Conservation (phyloP, 2,888 invertebrate genomes). For the Phengaris arion region DNA sequence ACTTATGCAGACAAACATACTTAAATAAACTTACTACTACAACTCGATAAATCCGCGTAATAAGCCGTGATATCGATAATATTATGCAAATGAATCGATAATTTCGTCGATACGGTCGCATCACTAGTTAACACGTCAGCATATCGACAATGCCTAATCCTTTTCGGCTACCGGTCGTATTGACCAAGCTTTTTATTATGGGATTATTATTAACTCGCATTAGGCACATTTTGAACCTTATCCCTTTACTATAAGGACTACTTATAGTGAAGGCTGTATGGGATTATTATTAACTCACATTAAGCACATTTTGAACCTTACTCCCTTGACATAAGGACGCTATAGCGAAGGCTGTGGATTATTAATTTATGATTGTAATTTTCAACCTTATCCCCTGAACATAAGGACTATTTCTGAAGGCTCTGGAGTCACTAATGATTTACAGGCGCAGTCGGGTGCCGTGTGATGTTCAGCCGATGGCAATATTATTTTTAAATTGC, state of each 20-base stretch:
- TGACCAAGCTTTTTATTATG: conserved; percentile 56
- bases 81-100: conserved; percentile 11
- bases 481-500: conserved; percentile 1
- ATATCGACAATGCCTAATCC: conserved; percentile 65
- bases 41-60: conserved; percentile 26
- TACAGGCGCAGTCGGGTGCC: conserved; percentile 1
- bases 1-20: neutral
- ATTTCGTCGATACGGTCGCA: conserved; percentile 33
- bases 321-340: conserved; percentile 29
- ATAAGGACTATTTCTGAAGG: neutral
- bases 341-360: neutral
- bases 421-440: neutral
- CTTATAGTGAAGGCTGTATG: neutral
- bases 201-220: conserved; percentile 49
- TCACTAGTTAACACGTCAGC: conserved; percentile 55
- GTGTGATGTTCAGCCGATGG: neutral
- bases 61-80: conserved; percentile 32
- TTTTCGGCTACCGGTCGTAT: conserved; percentile 71
- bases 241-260: conserved; percentile 30
- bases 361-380: neutral
- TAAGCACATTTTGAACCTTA: neutral
- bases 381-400: neutral
- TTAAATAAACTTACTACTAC: neutral
- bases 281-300: conserved; percentile 2
- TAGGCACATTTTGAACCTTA: conserved; percentile 39